Evolutionary conservation across 2,797 vertebrate genomes (phyloP).

Genomic region (Clarias laeviceps): DNA sequence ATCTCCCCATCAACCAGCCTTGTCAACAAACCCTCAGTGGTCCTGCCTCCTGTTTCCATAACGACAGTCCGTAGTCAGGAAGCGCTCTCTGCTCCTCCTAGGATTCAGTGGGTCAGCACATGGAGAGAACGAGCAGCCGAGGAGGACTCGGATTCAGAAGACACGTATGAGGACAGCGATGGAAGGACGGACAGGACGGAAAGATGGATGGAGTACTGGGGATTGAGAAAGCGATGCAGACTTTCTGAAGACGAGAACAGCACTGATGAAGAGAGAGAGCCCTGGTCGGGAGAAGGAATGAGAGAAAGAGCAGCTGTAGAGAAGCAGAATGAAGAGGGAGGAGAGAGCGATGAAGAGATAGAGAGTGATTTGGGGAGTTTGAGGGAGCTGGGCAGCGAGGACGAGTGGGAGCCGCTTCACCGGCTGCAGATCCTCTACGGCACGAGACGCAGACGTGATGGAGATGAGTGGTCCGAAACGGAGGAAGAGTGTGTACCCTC

Average conservation of each 20-base stretch:
- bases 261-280: neutral
- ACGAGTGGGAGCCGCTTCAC: conserved; percentile 52
- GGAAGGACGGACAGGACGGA: neutral
- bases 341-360: conserved; percentile 25
- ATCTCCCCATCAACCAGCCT: conserved; percentile 6
- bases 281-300: neutral
- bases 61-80: neutral
- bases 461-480: conserved; percentile 53
- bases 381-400: conserved; percentile 45
- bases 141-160: conserved; percentile 63
- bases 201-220: conserved; percentile 37
- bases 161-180: neutral
- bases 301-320: neutral
- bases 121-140: conserved; percentile 74
- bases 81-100: conserved; percentile 46
- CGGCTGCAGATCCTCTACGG: conserved; percentile 46
- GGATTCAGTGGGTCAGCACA: conserved; percentile 74
- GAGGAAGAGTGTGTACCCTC: conserved; percentile 45
- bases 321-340: conserved; percentile 6
- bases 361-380: conserved; percentile 54
- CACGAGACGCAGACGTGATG: neutral
- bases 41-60: neutral
- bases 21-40: neutral
- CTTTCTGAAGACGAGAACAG: neutral
- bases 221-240: neutral